phyloP scores from a whole-genome alignment of 2,113 vertebrate genomes.

The Mesembrinibis cayennensis region DNA sequence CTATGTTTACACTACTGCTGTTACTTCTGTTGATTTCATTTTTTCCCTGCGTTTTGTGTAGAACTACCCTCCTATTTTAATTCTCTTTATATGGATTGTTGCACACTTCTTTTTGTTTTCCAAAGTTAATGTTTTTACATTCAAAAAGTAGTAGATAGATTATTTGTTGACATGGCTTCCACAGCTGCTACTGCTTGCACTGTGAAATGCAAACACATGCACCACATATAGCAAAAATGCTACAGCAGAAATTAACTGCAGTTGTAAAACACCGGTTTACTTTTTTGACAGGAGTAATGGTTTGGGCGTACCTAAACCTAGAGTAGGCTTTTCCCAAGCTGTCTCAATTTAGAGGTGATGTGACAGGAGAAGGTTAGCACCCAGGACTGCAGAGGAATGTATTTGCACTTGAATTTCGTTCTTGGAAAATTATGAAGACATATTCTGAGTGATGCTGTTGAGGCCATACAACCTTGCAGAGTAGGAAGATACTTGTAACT shows the following conservation, averaged over 20 bases:
- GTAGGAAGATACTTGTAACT: not conserved
- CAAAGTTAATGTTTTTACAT: not conserved
- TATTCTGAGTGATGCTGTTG: not conserved
- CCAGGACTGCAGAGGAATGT: not conserved
- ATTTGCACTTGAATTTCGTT: not conserved
- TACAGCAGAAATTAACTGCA: not conserved
- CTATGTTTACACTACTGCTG: not conserved
- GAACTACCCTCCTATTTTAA: not conserved
- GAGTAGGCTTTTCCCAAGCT: not conserved
- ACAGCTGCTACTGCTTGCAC: not conserved
- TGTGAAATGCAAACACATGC: not conserved
- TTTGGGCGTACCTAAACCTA: not conserved
- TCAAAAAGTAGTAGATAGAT: not conserved
- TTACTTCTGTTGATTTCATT: not conserved
- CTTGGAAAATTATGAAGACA: not conserved
- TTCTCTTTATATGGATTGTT: not conserved
- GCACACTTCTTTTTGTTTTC: not conserved
- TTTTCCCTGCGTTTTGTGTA: not conserved
- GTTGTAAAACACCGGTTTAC: not conserved
- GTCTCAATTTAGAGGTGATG: not conserved
- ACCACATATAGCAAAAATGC: not conserved
- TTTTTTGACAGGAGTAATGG: not conserved
- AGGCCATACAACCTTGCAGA: not conserved
- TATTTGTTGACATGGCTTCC: not conserved
- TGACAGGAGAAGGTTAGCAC: not conserved